A percentile compares a stretch with the other conserved stretches of the same genome.
Conservation (phyloP, 35 echinoderm and acorn worm species). For the Lytechinus pictus region DNA sequence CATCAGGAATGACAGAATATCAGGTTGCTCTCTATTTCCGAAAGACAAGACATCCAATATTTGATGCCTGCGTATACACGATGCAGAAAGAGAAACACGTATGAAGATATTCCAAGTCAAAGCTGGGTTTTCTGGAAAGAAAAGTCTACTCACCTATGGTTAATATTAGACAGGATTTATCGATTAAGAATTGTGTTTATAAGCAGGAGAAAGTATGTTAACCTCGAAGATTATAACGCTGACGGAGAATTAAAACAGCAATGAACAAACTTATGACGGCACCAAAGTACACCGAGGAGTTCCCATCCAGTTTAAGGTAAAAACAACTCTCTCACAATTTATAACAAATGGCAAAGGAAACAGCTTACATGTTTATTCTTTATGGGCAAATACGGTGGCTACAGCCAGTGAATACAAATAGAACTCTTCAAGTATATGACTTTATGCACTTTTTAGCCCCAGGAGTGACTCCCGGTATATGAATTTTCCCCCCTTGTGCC, state of each 20-base stretch:
- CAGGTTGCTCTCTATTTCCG: not conserved
- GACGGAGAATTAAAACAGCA: not conserved
- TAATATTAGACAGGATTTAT: not conserved
- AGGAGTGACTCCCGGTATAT: not conserved
- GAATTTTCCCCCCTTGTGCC: not conserved
- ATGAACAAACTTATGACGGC: not conserved
- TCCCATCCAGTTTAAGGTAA: not conserved
- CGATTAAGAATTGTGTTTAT: not conserved
- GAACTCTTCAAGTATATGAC: not conserved
- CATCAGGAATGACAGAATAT: not conserved
- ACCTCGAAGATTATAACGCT: not conserved
- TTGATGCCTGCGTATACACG: slow-evolving; percentile 7
- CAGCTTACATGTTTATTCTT: not conserved
- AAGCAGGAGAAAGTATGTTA: not conserved
- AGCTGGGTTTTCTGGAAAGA: not conserved
- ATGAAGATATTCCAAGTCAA: not conserved
- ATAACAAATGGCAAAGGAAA: not conserved
- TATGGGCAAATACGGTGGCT: not conserved
- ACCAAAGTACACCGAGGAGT: not conserved
- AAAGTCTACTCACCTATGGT: not conserved
- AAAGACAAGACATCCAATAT: not conserved
- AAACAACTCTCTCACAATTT: not conserved
- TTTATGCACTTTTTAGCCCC: not conserved
- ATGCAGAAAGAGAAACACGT: not conserved
- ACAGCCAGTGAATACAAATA: not conserved